Base-by-base conservation (phyloP, 2,888 invertebrate species). In the Ochropleura leucogaster region DNA sequence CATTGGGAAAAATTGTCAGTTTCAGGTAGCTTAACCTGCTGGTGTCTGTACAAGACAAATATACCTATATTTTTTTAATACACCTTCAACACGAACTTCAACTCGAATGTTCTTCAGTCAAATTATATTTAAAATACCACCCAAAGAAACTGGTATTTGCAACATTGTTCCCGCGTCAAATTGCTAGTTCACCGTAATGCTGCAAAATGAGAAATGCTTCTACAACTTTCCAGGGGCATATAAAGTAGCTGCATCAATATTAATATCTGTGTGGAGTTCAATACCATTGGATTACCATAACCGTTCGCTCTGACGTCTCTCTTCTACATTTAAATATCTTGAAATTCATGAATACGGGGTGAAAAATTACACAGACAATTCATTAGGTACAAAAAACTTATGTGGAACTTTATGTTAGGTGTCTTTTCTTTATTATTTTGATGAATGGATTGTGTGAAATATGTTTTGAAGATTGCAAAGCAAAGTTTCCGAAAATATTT, bases 301-400 rank as follows among this genome's bases (percentile, higher is more conserved):
- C 90, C 89, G 92, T 89, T 92, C 74, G 75, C 78, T 87, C 85
- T 93, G 92, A 93, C 92, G 92, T 91, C 89, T 72, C 69, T 82
- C 20, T 86, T 72, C 74, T 74, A 83, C 79, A 92, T 92, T 91
- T 92, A 88, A 92, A 92, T 92, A 87, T 85, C 87, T 90, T 91
- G 89, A 90, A 85, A 83, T 82, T 85, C 84, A 88, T 89, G 87
- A 89, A 92, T 91, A 78, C 78, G 63, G 76, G 76, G 64, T 65
- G 63, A 83, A 78, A 79, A 79, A 72, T 79, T 72, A 74, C 71
- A 51, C 53, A n/a, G 66, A 78, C 65, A 77, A 72, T 74, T 80
- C 70, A 79, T 77, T 86, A 75, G 46, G 18, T 77, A 74, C 47
- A 10, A 40, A 42, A 55, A 65, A 67, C 60, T 62, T 74, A 71